Evolutionary conservation across 1,140 invertebrate genomes (phyloP), one percentile per base, ranked within the genome.

Genomic region (Eumaeus atala): DNA sequence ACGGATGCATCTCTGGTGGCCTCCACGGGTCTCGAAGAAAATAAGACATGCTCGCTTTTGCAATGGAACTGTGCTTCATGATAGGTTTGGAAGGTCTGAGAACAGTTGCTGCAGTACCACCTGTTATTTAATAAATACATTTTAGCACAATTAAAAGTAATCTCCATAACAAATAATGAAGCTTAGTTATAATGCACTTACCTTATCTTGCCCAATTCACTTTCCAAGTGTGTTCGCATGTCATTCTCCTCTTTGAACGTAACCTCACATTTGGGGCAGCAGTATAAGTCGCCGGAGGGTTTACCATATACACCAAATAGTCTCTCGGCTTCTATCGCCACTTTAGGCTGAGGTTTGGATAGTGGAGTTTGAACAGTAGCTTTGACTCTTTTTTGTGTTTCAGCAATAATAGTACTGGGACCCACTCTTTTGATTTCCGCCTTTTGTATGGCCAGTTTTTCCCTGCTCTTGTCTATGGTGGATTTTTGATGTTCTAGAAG

Each of bases 41-140:
- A 51, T 0, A 63, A 61, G 1, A 54, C 36, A 37, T 77, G 77
- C 0, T 18, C 51, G 18, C 66, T 72, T 50, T 72, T 73, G 51
- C 79, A 77, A 47, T 86, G 83, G 37, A 74, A 78, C 59, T 80
- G 83, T 3, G 74, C 77, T 54, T 83, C 72, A 48, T 86, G 80
- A 49, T 81, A 86, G 0, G 70, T 75, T 48, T 72, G 70, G 56
- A 75, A 86, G 7, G 64, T 70, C 0, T 54, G 47, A 6, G 60
- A 14, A 42, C 83, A 86, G 1, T 38, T 37, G 50, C 59, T 83
- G 64, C 83, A 86, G 18, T 70, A 59, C 83, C 83, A 82, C 48
- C 78, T 77, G 64, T 18, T 61, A 18, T 9, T 50, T 53, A 14
- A 53, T 36, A 16, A 37, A 35, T 28, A n/a, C 28, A 54, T 17